phyloP scores from a whole-genome alignment of 2,113 vertebrate species.

The Pelodiscus sinensis region DNA sequence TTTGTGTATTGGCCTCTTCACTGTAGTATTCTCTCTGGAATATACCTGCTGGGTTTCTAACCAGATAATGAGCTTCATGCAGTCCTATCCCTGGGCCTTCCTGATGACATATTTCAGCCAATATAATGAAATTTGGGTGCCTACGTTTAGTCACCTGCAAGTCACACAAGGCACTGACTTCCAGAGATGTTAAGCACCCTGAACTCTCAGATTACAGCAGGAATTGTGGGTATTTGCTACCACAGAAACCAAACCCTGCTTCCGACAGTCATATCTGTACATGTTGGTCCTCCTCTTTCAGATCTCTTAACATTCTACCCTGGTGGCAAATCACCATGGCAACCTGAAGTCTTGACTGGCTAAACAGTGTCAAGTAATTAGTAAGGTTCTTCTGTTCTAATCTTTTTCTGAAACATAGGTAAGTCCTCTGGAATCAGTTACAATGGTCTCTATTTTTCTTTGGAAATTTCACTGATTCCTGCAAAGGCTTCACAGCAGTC shows the following conservation, averaged over 20 bases:
- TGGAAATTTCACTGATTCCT: not conserved
- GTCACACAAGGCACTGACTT: not conserved
- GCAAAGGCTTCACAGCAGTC: not conserved
- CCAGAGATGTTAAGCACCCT: not conserved
- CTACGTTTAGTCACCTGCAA: not conserved
- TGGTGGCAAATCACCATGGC: not conserved
- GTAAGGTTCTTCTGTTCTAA: not conserved
- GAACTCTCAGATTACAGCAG: not conserved
- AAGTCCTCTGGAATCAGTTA: accelerated
- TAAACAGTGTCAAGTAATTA: not conserved
- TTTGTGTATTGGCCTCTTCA: not conserved
- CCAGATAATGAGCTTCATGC: accelerated
- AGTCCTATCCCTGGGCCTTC: not conserved
- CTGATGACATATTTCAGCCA: not conserved
- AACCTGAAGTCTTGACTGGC: not conserved
- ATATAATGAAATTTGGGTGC: not conserved
- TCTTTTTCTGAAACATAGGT: not conserved
- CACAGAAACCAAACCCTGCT: accelerated
- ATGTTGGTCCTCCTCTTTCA: not conserved
- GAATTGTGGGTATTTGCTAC: not conserved
- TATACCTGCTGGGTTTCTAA: not conserved
- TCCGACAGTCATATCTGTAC: not conserved
- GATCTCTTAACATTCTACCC: not conserved
- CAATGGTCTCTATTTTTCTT: not conserved
- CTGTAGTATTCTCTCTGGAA: not conserved